A percentile compares a stretch with the other conserved stretches of the same genome.
Evolutionary conservation across 2,797 vertebrate genomes (phyloP).

Genomic region (Astyanax mexicanus): DNA sequence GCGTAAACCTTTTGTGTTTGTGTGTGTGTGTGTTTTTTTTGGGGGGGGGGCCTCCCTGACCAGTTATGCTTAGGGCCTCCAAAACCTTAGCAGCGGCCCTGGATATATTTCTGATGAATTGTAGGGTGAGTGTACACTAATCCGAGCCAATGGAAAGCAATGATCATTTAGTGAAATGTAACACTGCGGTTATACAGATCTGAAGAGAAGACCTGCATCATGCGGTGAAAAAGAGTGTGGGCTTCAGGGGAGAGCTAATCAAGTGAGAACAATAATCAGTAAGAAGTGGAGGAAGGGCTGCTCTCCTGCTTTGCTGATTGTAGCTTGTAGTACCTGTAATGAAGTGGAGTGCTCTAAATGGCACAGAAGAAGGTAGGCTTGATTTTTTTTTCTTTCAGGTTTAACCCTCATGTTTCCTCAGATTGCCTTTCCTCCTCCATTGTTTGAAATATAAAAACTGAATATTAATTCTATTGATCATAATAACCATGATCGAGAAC

Average conservation of each 20-base stretch:
- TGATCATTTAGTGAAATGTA: background rate
- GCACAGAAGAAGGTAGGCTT: background rate
- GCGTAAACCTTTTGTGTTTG: too few relatives aligned
- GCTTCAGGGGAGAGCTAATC: background rate
- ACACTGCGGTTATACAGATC: background rate
- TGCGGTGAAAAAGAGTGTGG: background rate
- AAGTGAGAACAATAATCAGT: background rate
- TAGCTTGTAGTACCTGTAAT: background rate
- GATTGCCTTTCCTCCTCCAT: too few relatives aligned
- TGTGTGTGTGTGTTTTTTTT: too few relatives aligned
- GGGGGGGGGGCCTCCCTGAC: too few relatives aligned
- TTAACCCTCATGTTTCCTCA: background rate
- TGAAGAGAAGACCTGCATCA: background rate
- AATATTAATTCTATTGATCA: too few relatives aligned
- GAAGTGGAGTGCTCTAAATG: constrained; percentile 7
- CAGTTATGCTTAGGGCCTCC: too few relatives aligned
- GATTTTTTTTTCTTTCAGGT: background rate
- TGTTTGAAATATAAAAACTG: too few relatives aligned
- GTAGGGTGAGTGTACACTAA: too few relatives aligned
- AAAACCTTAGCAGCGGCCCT: too few relatives aligned
- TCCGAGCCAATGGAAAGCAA: background rate
- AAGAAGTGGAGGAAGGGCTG: background rate
- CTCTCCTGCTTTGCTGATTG: background rate
- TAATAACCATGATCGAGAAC: too few relatives aligned
- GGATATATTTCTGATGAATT: too few relatives aligned